phyloP scores from a whole-genome alignment of 2,797 vertebrate species.

The Calcarius lapponicus region DNA sequence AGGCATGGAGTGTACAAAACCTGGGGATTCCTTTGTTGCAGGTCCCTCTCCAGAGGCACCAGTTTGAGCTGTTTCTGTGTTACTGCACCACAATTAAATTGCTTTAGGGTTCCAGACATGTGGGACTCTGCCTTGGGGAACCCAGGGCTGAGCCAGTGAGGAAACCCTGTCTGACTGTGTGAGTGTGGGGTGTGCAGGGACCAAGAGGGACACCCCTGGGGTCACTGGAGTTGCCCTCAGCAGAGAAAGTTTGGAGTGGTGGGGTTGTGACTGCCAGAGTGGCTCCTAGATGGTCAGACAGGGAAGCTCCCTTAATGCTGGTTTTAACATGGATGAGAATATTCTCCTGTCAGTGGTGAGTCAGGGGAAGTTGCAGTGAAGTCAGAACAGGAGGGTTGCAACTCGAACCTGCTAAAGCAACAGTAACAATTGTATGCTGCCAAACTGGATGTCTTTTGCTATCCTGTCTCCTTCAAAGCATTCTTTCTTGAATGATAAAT shows the following conservation, averaged over 20 bases:
- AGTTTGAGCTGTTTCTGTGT: neutral
- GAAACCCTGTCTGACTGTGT: neutral
- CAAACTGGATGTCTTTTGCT: neutral
- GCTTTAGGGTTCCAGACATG: neutral
- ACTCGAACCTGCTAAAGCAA: neutral
- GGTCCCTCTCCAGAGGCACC: neutral
- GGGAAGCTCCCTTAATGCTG: neutral
- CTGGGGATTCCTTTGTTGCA: neutral
- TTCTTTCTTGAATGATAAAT: neutral
- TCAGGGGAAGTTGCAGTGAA: neutral
- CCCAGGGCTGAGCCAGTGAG: neutral
- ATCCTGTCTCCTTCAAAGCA: neutral
- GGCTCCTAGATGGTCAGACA: neutral
- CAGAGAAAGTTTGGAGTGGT: neutral
- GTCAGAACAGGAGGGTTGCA: neutral
- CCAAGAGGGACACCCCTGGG: accelerated
- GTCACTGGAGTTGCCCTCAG: neutral
- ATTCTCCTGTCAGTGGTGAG: neutral
- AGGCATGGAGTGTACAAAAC: neutral
- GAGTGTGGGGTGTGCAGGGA: neutral
- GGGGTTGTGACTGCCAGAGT: neutral
- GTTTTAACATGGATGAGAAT: neutral
- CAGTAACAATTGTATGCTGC: neutral
- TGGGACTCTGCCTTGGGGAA: neutral
- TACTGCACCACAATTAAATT: neutral